A percentile compares a stretch with the other conserved stretches of the same genome.
Conservation (phyloP, 2,113 vertebrate species). For the Gallinago paraguaiae region DNA sequence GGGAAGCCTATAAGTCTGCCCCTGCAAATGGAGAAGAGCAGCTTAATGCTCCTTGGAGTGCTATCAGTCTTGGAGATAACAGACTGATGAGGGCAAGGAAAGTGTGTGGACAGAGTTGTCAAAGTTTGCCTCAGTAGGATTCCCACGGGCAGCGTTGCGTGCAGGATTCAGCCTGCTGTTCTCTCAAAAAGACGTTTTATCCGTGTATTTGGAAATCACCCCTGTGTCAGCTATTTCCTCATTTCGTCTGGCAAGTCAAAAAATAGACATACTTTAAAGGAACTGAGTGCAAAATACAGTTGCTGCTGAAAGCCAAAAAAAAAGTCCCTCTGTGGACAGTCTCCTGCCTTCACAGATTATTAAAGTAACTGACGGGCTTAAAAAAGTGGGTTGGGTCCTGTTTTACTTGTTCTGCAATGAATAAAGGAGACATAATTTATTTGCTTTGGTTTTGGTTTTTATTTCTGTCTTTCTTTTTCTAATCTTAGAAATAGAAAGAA, state of each 20-base stretch:
- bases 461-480: constrained; percentile 23
- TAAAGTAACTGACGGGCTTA: not conserved
- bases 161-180: not conserved
- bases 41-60: not conserved
- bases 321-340: constrained; percentile 13
- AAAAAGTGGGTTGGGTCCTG: not conserved
- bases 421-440: not conserved
- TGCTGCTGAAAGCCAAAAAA: not conserved
- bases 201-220: constrained; percentile 28
- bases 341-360: not conserved
- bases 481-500: not conserved
- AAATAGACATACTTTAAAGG: constrained; percentile 42
- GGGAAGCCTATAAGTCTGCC: not conserved
- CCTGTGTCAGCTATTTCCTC: not conserved
- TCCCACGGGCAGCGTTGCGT: rapidly evolving
- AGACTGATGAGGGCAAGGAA: not conserved
- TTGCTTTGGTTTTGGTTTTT: not conserved
- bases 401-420: not conserved
- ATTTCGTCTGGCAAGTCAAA: not conserved
- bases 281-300: not conserved
- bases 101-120: not conserved
- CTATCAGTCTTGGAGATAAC: not conserved
- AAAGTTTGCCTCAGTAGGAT: not conserved
- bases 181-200: not conserved
- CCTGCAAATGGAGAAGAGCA: not conserved